phyloP scores from a whole-genome alignment of 2,113 vertebrate genomes.

The Myocastor coypus region DNA sequence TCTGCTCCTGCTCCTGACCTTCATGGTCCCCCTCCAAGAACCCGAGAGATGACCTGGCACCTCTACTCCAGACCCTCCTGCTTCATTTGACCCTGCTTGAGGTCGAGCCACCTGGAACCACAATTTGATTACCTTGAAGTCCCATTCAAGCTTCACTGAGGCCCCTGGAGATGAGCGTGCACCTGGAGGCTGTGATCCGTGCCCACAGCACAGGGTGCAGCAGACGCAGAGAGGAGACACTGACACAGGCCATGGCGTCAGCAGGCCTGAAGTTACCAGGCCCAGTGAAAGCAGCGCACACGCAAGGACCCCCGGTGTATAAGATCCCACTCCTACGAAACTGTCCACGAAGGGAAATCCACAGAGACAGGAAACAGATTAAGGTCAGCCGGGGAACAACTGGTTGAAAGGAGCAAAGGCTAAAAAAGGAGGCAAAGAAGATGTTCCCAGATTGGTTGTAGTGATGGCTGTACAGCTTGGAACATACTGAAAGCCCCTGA shows the following conservation, averaged over 20 bases:
- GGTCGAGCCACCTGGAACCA: not conserved
- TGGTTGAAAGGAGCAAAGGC: not conserved
- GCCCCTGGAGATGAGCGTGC: not conserved
- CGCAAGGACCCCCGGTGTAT: fast-evolving
- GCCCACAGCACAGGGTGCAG: fast-evolving
- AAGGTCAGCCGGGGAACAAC: not conserved
- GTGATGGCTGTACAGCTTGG: not conserved
- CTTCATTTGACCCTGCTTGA: not conserved
- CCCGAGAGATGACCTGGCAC: not conserved
- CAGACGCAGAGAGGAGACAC: too few species aligned
- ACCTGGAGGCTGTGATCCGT: fast-evolving
- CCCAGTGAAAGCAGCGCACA: not conserved
- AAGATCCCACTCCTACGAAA: fast-evolving
- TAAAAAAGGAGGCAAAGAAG: not conserved
- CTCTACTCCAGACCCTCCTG: not conserved
- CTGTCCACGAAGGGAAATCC: not conserved
- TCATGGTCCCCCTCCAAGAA: not conserved
- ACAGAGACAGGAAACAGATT: not conserved
- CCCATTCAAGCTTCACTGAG: not conserved
- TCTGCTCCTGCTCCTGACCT: not conserved
- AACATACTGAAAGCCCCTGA: not conserved
- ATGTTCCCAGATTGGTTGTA: not conserved
- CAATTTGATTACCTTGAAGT: not conserved
- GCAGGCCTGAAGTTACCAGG: fast-evolving
- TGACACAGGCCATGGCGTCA: fast-evolving